Evolutionary conservation across 2,888 invertebrate species (phyloP), one percentile per base, ranked within the genome.

Genomic region (Dynastes maya): DNA sequence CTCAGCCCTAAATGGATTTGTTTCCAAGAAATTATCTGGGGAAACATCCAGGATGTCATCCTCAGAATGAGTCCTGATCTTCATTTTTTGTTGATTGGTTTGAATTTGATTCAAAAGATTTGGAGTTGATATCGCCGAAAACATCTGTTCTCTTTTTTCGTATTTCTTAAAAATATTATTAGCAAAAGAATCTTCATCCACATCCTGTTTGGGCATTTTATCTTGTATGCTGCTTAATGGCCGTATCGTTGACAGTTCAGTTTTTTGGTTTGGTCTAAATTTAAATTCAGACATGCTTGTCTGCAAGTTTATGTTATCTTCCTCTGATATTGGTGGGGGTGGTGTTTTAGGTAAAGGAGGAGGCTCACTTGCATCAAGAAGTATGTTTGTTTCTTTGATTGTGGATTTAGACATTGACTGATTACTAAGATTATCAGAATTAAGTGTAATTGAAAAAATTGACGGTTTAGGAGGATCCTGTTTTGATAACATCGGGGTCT

Each of bases 101-200:
- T n/a, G 29, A 64, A 51, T 6, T 32, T 78, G 71, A 16, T 63
- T 61, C 11, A 72, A 29, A 49, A 78, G 64, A 65, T 72, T 78
- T 40, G 78, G 71, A 53, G 78, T 78, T 32, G 78, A 78, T 22
- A 40, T 32, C 2, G 78, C 72, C 9, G 53, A 40, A 22, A 58
- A 45, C 16, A 71, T 63, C 37, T 78, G 70, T 8, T 76, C n/a
- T 27, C 55, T 32, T 78, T 68, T 61, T 6, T 79, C 79, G 58
- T 77, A 79, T 40, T 72, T 79, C 67, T 79, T 79, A 37, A 79
- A 79, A 32, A 79, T 71, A 40, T 77, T 74, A 51, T 68, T 51
- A 0, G 74, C 79, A 32, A 78, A 78, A 16, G 68, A 70, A 22
- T 78, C 78, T 11, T 37, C 45, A 40, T 67, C 40, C 22, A 67